phyloP scores from a whole-genome alignment of 2,797 vertebrate species.

The Phylloscopus collybita region DNA sequence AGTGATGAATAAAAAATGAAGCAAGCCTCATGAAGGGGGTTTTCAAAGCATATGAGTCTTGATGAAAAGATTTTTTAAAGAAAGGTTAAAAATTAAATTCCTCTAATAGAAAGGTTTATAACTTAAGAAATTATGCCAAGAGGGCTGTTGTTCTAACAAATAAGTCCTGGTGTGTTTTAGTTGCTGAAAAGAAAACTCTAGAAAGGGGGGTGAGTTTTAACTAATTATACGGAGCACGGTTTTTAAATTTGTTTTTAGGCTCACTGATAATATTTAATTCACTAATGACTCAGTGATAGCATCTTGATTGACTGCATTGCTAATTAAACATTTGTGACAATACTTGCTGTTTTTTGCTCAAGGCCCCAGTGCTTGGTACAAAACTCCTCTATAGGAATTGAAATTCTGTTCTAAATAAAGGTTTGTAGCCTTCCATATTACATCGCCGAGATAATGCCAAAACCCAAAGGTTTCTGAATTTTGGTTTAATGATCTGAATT shows the following conservation, averaged over 20 bases:
- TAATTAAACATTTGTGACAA: background rate
- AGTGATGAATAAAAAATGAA: background rate
- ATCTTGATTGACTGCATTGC: background rate
- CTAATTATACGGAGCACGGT: background rate
- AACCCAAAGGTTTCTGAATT: background rate
- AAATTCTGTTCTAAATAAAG: background rate
- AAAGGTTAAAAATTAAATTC: background rate
- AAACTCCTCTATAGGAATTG: background rate
- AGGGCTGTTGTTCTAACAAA: background rate
- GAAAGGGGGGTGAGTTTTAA: background rate
- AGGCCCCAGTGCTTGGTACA: background rate
- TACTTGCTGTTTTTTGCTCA: background rate
- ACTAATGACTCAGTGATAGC: background rate
- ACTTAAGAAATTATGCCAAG: background rate
- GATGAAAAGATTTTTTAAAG: background rate
- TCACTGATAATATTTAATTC: background rate
- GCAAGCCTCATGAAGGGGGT: background rate
- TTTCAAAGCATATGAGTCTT: background rate
- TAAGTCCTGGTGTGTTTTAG: background rate
- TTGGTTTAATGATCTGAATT: background rate
- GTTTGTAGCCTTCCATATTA: background rate
- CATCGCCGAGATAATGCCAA: background rate
- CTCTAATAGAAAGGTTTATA: background rate
- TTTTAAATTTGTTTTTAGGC: background rate
- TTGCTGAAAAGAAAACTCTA: background rate